Conservation (phyloP, 2,888 invertebrate species). For the Caenorhabditis virilis region DNA sequence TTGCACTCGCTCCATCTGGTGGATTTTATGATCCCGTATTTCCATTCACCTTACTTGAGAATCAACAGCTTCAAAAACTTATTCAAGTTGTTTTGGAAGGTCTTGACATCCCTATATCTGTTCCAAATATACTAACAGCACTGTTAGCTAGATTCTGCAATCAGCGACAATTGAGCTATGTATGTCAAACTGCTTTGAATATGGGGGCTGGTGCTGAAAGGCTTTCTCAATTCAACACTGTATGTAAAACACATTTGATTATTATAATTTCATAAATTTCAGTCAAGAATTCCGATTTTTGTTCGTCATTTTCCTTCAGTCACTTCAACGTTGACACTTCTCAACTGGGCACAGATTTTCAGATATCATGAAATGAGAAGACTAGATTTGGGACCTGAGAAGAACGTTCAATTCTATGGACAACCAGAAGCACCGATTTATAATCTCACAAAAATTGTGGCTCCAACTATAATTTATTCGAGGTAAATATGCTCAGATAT, state of each 20-base stretch:
- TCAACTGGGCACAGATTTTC: conserved; percentile 38
- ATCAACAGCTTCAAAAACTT: conserved; percentile 7
- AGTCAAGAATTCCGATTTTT: conserved; percentile 23
- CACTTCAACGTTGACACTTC: conserved; percentile 31
- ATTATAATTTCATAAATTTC: no score
- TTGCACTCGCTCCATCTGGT: conserved; percentile 35
- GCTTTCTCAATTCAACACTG: no score
- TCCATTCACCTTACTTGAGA: conserved; percentile 16
- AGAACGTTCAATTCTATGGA: conserved; percentile 23
- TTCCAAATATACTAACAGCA: conserved; percentile 9
- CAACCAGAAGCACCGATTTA: conserved; percentile 22
- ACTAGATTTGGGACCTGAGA: conserved; percentile 20
- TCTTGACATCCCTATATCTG: conserved; percentile 14
- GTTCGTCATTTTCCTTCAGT: conserved; percentile 24
- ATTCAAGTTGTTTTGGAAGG: conserved; percentile 16
- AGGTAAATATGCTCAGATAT: no score
- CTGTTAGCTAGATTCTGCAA: conserved; percentile 7
- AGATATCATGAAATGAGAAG: conserved; percentile 28
- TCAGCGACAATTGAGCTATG: neutral
- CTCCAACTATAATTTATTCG: conserved; percentile 30
- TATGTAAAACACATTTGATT: no score
- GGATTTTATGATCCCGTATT: conserved; percentile 23
- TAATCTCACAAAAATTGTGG: conserved; percentile 25
- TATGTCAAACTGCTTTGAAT: conserved; percentile 12
- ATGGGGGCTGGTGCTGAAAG: no score